phyloP scores from a whole-genome alignment of 2,888 invertebrate species.

The Aleiodes alternator region DNA sequence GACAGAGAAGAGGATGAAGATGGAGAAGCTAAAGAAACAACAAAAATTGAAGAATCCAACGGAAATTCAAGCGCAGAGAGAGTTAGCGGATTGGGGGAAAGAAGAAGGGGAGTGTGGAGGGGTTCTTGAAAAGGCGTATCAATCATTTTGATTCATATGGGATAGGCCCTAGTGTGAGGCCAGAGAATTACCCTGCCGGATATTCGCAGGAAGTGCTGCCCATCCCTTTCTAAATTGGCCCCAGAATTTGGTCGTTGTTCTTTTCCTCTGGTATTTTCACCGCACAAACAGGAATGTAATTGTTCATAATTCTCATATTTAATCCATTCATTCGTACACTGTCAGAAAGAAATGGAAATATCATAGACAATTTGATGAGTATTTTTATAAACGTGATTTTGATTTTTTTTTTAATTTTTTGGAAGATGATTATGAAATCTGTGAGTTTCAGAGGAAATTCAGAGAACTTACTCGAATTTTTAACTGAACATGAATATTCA shows the following conservation, averaged over 20 bases:
- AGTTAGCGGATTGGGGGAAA: neutral
- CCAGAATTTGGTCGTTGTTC: neutral
- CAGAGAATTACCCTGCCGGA: constrained; percentile 60
- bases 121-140: constrained; percentile 54
- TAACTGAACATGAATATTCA: no score
- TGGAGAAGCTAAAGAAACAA: neutral
- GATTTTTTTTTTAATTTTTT: no score
- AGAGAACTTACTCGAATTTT: no score
- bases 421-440: no score
- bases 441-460: no score
- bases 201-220: constrained; percentile 53
- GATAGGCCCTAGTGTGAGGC: constrained; percentile 51
- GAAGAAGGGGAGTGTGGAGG: constrained; percentile 32
- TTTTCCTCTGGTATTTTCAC: neutral
- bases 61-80: constrained; percentile 22
- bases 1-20: constrained; percentile 1
- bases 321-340: neutral
- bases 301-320: neutral
- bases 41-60: constrained; percentile 10
- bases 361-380: no score
- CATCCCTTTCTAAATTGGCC: constrained; percentile 24
- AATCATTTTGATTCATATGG: constrained; percentile 61
- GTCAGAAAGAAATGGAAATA: no score
- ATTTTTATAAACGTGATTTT: no score
- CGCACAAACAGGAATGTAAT: neutral